These are phyloP conservation scores for Sarcoramphus papa DNA, from an alignment of 2,797 vertebrate species.

Conservation along the genomic window DNA sequence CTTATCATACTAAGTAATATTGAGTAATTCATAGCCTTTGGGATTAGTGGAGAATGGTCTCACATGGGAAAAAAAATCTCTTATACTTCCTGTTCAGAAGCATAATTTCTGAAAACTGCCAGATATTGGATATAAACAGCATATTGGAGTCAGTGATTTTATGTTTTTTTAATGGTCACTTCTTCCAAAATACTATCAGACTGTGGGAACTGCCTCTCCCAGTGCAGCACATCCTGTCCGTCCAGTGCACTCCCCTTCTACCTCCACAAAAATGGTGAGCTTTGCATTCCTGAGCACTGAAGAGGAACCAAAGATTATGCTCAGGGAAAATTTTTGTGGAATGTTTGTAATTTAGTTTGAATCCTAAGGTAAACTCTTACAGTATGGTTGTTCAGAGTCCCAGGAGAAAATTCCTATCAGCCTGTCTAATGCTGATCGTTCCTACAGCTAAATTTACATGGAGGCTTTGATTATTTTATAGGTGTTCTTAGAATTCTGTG, in stretches of 20 bases:
- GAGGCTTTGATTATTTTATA: neutral
- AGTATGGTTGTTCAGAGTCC: neutral
- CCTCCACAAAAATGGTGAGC: accelerated
- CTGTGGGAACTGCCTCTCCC: neutral
- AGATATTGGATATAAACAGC: neutral
- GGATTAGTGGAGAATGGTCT: neutral
- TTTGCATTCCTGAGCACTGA: neutral
- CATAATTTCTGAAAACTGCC: neutral
- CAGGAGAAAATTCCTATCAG: neutral
- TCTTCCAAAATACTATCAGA: neutral
- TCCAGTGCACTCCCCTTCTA: neutral
- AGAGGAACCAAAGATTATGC: neutral
- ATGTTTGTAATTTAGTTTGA: neutral
- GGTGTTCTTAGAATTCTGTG: neutral
- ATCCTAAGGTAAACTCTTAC: neutral
- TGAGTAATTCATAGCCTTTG: neutral
- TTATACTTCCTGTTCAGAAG: neutral
- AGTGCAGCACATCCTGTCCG: neutral
- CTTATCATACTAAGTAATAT: neutral
- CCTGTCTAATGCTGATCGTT: neutral
- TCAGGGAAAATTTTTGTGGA: neutral
- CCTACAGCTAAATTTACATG: neutral
- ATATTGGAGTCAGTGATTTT: neutral
- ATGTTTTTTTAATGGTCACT: accelerated
- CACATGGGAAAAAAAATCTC: neutral